phyloP scores from a whole-genome alignment of 1,140 invertebrate species.

The Plutomurus gul region DNA sequence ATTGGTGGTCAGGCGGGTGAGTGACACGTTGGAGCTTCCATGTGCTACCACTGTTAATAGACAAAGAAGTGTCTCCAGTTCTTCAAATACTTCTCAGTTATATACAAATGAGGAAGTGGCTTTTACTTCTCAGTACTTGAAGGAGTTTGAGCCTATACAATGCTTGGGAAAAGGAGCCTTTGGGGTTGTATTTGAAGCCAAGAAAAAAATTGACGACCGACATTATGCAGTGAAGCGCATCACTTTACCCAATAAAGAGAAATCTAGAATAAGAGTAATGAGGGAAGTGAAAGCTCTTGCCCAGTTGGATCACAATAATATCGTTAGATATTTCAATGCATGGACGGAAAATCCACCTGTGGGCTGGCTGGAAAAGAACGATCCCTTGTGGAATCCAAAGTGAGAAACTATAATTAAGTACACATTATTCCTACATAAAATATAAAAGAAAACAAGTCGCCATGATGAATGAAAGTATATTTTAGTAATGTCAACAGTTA shows the following conservation, averaged over 20 bases:
- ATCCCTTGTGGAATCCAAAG: conserved; percentile 67
- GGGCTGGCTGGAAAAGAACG: conserved; percentile 82
- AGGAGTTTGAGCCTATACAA: conserved; percentile 82
- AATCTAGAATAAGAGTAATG: conserved; percentile 81
- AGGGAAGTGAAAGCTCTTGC: conserved; percentile 92
- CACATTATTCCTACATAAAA: not conserved
- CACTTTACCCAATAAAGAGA: conserved; percentile 76
- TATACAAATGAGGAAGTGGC: not conserved
- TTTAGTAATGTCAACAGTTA: not conserved
- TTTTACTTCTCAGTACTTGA: conserved; percentile 74
- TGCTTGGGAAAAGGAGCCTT: conserved; percentile 93
- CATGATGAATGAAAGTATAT: not conserved
- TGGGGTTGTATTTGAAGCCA: conserved; percentile 94
- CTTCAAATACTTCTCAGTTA: conserved; percentile 42
- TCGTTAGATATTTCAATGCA: conserved; percentile 91
- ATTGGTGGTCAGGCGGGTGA: not conserved
- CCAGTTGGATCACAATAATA: conserved; percentile 90
- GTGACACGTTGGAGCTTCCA: not conserved
- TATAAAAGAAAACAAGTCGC: not conserved
- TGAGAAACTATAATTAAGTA: too few relatives aligned
- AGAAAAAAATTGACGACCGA: conserved; percentile 92
- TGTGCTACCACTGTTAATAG: not conserved
- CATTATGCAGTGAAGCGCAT: conserved; percentile 96
- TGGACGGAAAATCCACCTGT: conserved; percentile 90
- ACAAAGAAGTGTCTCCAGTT: conserved; percentile 44